These are phyloP conservation scores for Diaprepes abbreviatus DNA, from an alignment of 2,888 invertebrate genomes.

Conservation along the genomic window DNA sequence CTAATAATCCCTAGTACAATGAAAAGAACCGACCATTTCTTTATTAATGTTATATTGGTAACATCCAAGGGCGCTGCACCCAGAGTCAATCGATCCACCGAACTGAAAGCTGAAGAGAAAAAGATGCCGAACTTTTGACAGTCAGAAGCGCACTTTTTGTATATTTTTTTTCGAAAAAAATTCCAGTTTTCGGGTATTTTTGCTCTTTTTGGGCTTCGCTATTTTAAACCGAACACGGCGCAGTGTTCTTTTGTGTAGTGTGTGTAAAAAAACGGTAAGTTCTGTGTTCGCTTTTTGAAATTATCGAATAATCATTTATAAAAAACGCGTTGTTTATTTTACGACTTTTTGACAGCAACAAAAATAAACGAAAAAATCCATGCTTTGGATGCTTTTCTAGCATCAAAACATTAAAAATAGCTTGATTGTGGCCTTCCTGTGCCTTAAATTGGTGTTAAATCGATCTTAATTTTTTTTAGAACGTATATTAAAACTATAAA, in stretches of 20 bases:
- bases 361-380: conserved; percentile 55
- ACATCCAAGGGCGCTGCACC: conserved; percentile 19
- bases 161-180: conserved; percentile 62
- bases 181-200: conserved; percentile 57
- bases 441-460: conserved; percentile 18
- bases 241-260: conserved; percentile 36
- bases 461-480: conserved; percentile 22
- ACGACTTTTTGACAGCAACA: conserved; percentile 59
- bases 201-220: conserved; percentile 58
- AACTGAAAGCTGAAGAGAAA: conserved; percentile 44
- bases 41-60: conserved; percentile 6
- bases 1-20: too few relatives aligned
- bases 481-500: conserved; percentile 10
- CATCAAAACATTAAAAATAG: conserved; percentile 47
- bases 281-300: conserved; percentile 20
- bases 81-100: conserved; percentile 22
- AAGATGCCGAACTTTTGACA: conserved; percentile 59
- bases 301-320: conserved; percentile 48
- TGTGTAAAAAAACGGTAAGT: conserved; percentile 19
- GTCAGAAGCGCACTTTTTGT: conserved; percentile 63
- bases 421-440: conserved; percentile 30
- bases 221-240: conserved; percentile 54
- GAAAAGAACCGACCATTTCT: too few relatives aligned
- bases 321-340: conserved; percentile 61
- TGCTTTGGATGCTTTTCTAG: conserved; percentile 33